A percentile compares a stretch with the other conserved stretches of the same genome.
Conservation (phyloP, 2,113 vertebrate species). For the Sylvietta virens region DNA sequence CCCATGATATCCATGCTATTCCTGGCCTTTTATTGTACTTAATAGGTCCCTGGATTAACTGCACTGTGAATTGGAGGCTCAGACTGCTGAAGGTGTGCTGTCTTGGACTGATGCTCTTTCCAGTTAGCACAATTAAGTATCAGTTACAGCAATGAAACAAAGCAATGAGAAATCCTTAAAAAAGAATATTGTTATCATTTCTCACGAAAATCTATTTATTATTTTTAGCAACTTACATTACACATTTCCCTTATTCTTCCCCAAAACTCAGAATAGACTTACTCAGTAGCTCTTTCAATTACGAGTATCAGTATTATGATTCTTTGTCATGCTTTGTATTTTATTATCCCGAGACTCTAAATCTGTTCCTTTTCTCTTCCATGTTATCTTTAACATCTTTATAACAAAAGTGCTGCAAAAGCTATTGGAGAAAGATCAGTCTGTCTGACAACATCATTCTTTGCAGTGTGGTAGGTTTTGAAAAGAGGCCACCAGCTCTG, state of each 20-base stretch:
- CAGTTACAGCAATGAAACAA: background rate
- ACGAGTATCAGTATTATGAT: background rate
- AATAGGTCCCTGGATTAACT: background rate
- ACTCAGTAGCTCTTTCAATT: background rate
- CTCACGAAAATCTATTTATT: background rate
- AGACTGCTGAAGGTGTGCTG: background rate
- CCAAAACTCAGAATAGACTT: background rate
- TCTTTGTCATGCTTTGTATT: constrained; percentile 12
- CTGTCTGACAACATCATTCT: constrained; percentile 49
- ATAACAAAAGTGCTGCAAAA: constrained; percentile 41
- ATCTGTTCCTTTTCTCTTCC: constrained; percentile 21
- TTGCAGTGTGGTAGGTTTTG: background rate
- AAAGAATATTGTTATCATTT: background rate
- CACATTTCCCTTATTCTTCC: background rate
- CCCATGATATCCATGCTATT: background rate
- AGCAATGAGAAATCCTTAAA: background rate
- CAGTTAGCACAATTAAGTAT: background rate
- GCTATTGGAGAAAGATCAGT: constrained; percentile 37
- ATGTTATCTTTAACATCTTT: constrained; percentile 45
- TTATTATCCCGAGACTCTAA: constrained; percentile 13
- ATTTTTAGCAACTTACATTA: background rate
- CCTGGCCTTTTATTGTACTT: background rate
- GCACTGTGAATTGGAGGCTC: background rate
- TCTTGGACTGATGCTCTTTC: background rate
- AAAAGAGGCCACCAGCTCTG: constrained; percentile 17